Evolutionary conservation across 2,113 vertebrate genomes (phyloP), one percentile per base, ranked within the genome.

Genomic region (Pterocles gutturalis): DNA sequence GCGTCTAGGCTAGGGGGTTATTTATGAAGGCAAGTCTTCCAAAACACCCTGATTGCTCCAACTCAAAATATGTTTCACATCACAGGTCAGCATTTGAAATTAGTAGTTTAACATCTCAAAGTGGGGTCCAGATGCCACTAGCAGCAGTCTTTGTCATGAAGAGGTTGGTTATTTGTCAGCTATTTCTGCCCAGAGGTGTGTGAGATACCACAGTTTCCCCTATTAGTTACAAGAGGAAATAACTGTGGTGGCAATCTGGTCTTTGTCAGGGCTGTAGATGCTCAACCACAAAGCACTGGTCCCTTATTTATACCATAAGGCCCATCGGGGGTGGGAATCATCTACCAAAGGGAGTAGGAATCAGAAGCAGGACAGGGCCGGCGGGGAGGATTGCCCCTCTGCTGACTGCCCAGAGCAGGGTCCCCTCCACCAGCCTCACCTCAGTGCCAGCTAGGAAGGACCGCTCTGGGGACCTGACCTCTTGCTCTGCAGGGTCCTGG

Each of bases 171-270:
- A n/a, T 86, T 96, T 96, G 70, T 84, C 45, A 88, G 48, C 55
- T 83, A n/a, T 94, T 96, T 96, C 84, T 76, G 83, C 70, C 46
- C 31, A 81, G 92, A 73, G 67, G 48, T 95, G 87, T 54, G 71
- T 58, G 61, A 84, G 71, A 83, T 73, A 61, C 71, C 84, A 75
- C 58, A 80, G 64, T 77, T 96, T 95, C 81, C 89, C 67, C 51
- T 94, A 88, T 73, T 76, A 53, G 60, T 65, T 45, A 10, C 41
- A 69, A 67, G 33, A 95, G 78, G 82, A 97, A 96, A 95, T 93
- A 94, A 57, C 94, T 93, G 81, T 64, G 90, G 89, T 83, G 45
- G 82, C 78, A 87, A 51, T 92, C 94, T 96, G 88, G 84, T 79
- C 77, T 92, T 91, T 69, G 85, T 95, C 92, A 95, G 38, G 58